Conservation (phyloP, 2,113 vertebrate species). For the Alouatta palliata region DNA sequence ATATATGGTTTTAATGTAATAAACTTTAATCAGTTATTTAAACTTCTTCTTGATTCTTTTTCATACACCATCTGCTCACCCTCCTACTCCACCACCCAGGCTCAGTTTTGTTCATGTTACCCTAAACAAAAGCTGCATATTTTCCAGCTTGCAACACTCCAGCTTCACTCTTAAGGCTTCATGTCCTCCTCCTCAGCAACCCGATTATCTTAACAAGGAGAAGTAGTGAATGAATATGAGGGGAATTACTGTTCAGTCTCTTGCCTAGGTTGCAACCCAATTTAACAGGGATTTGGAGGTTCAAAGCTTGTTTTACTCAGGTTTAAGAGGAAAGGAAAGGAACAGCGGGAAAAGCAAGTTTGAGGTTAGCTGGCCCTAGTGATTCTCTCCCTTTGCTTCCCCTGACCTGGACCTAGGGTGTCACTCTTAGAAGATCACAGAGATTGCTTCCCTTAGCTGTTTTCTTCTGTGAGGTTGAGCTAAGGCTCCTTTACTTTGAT, state of each 20-base stretch:
- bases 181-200: not conserved
- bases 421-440: not conserved
- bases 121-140: not conserved
- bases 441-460: not conserved
- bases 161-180: not conserved
- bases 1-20: slow-evolving; percentile 48
- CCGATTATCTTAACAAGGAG: not conserved
- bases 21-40: slow-evolving; percentile 49
- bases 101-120: not conserved
- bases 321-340: not conserved
- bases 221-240: not conserved
- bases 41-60: not conserved
- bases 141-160: not conserved
- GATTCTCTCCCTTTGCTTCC: not conserved
- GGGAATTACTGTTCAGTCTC: not conserved
- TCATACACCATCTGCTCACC: not conserved
- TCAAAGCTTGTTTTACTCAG: not conserved
- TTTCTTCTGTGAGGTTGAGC: not conserved
- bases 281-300: not conserved
- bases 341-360: not conserved
- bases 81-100: not conserved
- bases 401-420: not conserved
- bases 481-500: not conserved
- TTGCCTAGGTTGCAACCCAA: not conserved
- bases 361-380: not conserved